Evolutionary conservation across 2,113 vertebrate genomes (phyloP).

Genomic region (Sialia sialis): DNA sequence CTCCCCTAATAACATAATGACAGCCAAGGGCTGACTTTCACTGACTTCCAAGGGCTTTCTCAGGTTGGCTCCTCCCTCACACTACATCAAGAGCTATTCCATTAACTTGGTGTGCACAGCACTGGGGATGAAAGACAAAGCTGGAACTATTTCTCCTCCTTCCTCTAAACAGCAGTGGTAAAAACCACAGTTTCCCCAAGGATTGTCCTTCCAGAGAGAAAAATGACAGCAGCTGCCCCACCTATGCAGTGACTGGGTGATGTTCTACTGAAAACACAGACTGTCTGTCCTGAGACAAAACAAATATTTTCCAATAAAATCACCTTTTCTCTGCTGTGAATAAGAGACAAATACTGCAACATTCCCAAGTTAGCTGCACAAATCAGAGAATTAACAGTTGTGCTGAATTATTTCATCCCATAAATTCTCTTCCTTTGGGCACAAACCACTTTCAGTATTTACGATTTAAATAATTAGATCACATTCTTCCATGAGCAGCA

Average conservation of each 20-base stretch:
- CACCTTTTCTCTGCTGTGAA: not conserved
- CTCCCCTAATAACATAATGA: not conserved
- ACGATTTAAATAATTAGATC: not conserved
- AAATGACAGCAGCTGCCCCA: not conserved
- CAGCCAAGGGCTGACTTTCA: not conserved
- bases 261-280: not conserved
- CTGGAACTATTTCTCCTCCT: not conserved
- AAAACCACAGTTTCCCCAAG: not conserved
- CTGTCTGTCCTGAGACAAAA: not conserved
- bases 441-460: not conserved
- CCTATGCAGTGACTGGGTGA: not conserved
- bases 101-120: not conserved
- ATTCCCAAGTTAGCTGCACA: not conserved
- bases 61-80: not conserved
- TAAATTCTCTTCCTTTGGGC: not conserved
- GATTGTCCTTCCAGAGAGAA: not conserved
- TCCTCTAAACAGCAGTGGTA: not conserved
- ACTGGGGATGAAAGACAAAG: not conserved
- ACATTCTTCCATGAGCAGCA: not conserved
- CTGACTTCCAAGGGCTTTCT: not conserved
- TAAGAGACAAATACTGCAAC: not conserved
- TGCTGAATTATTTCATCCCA: not conserved
- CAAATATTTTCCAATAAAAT: not conserved
- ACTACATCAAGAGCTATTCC: not conserved
- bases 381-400: not conserved